Base-by-base conservation (phyloP, 2,888 invertebrate species). In the Melieria omissa region DNA sequence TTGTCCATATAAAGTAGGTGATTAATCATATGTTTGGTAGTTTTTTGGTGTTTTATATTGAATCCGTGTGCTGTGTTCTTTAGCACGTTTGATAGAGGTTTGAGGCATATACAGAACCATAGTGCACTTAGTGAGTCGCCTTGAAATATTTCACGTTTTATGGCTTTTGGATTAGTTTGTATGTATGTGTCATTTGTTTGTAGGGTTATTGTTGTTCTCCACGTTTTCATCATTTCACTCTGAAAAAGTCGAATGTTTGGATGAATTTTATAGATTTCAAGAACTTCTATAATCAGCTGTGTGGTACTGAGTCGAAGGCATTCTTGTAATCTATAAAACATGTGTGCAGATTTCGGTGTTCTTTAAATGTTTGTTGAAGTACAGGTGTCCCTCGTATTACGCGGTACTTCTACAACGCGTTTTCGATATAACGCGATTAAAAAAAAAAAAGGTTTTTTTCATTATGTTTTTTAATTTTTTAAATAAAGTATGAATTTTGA, bases 1-100 rank as follows among this genome's bases (percentile, higher is more conserved):
- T 64, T 49, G 49, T 64, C 63, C 63, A 64, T 64, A 41, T 64
- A 64, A 6, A 64, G 63, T 14, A 64, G 6, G 29, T 64, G 47
- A 29, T 46, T 47, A 49, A 47, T 16, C 12, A 14, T 14, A 63
- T 10, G 10, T 10, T 61, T 44, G 41, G 60, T 41, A 5, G n/a
- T 16, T 47, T 47, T 47, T 14, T 47, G 49, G 9, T 49, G 47
- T 64, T 64, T 64, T 47, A 47, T 64, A 8, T 49, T n/a, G 49
- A 49, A 64, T 64, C 47, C 63, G 49, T 64, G 12, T 47, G 47
- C 29, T 46, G 49, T 64, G 8, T 64, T 16, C 29, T 64, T 64
- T 42, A 60, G 60, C 14, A 14, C 14, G 14, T 55, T 10, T n/a
- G 57, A 55, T 10, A 55, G 57, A n/a, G 16, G 57, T 1, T 55